Conservation (phyloP, 2,888 invertebrate species). For the Cecidostiba fungosa region DNA sequence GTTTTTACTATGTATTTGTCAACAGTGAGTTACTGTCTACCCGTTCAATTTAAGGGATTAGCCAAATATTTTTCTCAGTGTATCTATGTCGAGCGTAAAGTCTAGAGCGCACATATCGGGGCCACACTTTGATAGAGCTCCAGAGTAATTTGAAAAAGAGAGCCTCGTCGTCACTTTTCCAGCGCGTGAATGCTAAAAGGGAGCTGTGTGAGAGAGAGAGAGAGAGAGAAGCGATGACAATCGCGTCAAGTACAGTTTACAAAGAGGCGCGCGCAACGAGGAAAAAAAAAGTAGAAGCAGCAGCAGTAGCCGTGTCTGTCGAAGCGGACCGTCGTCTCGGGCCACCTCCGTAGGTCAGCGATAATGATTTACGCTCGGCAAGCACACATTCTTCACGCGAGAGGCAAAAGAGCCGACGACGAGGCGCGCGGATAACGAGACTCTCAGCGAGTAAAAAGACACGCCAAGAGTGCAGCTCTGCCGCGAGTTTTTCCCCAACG, state of each 20-base stretch:
- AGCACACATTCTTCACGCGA: background rate
- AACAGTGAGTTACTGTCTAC: no score
- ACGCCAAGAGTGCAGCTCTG: background rate
- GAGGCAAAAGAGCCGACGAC: background rate
- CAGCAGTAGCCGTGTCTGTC: background rate
- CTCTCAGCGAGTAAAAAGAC: background rate
- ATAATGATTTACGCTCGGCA: conserved; percentile 42
- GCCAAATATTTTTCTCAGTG: no score
- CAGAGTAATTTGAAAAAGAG: background rate
- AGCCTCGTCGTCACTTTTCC: conserved; percentile 8
- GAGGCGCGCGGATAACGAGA: background rate
- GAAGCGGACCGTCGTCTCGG: conserved; percentile 4
- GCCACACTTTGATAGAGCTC: background rate
- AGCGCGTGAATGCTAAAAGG: background rate
- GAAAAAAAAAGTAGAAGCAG: background rate
- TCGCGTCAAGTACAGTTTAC: conserved; percentile 37
- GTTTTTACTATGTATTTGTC: no score
- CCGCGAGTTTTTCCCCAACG: background rate
- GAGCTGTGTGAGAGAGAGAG: background rate
- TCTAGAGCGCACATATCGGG: no score
- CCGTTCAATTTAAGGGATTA: no score
- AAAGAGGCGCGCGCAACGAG: background rate
- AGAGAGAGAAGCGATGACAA: conserved; percentile 35
- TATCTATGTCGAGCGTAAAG: no score
- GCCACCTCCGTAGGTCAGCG: conserved; percentile 20